Conservation (phyloP, 23 tunicate genomes). For the Styela plicata region DNA sequence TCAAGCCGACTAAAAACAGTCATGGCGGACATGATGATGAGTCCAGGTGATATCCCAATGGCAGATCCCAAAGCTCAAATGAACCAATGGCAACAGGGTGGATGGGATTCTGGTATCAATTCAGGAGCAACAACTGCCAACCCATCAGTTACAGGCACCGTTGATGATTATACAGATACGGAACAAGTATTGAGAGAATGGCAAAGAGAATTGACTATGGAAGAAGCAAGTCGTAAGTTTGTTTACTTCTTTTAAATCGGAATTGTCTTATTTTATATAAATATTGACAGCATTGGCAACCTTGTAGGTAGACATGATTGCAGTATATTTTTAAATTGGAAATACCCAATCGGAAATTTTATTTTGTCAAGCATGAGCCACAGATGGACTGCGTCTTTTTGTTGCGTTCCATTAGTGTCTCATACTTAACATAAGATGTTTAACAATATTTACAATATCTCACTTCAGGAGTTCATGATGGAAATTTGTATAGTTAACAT, state of each 20-base stretch:
- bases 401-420: too few species aligned
- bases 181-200: constrained; percentile 67
- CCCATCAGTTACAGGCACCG: constrained; percentile 72
- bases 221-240: constrained; percentile 72
- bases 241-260: neutral
- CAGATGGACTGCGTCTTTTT: too few species aligned
- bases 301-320: too few species aligned
- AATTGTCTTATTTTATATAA: too few species aligned
- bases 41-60: constrained; percentile 46
- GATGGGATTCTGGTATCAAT: constrained; percentile 91
- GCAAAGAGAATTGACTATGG: constrained; percentile 75
- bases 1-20: neutral
- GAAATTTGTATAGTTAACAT: too few species aligned
- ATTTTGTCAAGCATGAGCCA: too few species aligned
- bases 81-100: constrained; percentile 62
- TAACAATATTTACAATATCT: too few species aligned
- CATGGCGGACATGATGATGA: constrained; percentile 81
- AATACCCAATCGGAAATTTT: too few species aligned
- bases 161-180: constrained; percentile 52
- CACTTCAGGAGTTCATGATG: too few species aligned
- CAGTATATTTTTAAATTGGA: too few species aligned
- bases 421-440: too few species aligned
- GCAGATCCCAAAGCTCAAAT: constrained; percentile 67
- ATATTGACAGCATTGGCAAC: too few species aligned
- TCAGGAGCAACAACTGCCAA: constrained; percentile 93